Base-by-base conservation (phyloP, 2,113 vertebrate genomes). In the Misgurnus anguillicaudatus region DNA sequence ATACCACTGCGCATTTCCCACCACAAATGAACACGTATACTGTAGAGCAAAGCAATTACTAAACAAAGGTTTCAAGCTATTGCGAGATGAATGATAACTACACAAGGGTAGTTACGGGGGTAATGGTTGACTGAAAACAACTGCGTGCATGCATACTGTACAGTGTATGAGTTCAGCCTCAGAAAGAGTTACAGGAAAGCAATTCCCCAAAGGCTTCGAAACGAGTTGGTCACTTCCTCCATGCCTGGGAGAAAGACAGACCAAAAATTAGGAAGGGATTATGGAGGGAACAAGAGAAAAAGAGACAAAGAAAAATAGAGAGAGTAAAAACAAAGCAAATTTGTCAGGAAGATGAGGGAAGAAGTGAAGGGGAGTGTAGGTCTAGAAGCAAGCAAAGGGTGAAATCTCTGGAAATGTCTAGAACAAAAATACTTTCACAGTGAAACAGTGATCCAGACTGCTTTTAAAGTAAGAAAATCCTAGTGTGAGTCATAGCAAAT, bases 151-250 rank as follows among this genome's bases (percentile, higher is more conserved):
- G 47, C 47, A 41, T 74, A 55, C 24, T 5, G 5, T 57, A 57
- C 16, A 39, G 38, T 10, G 75, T 82, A 61, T 58, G 83, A 84
- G 53, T 62, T 62, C 77, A 79, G 69, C 65, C 75, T 57, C 81
- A 85, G 87, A 89, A 91, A 87, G 88, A 85, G 89, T 89, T 89
- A 92, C 89, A 93, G 93, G 89, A 92, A 92, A 90, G 86, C 85
- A 87, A 86, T 76, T 92, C 92, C 90, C 90, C 5, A 64, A 73
- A 88, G 91, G 89, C 82, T 78, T 75, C 86, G 85, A 90, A 93
- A 90, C 86, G 89, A 91, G 86, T 75, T 61, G 80, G 88, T 87
- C 84, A 91, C 91, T 92, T 91, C 92, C 92, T 90, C 85, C 82
- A 69, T 81, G 84, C 83, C 81, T 81, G 82, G 45, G 80, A 83